Evolutionary conservation across 2,113 vertebrate species (phyloP), one percentile per base, ranked within the genome.

Genomic region (Syngnathus floridae): DNA sequence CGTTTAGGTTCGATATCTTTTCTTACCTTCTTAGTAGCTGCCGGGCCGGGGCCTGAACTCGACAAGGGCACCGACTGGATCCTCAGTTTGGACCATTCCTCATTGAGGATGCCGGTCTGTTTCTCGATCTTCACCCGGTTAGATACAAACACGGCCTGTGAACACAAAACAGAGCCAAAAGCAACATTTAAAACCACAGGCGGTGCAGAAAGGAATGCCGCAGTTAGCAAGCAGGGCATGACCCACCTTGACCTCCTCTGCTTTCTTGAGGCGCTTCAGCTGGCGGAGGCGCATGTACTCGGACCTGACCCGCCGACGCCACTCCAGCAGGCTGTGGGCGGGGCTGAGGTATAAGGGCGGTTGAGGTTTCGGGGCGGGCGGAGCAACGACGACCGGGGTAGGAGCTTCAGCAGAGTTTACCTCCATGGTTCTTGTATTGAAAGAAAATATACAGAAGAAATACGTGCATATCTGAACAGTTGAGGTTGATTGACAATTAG

Each of bases 261-360:
- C 94, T 91, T 43, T 95, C 88, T 90, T 95, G 91, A 86, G 95
- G 74, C 96, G 93, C 77, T 96, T 98, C 56, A 97, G 90, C 65
- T 98, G 97, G 72, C 94, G 92, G 8, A 99, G 94, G 1, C 95
- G 90, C 95, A 99, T 98, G 4, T 98, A 99, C 76, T 99, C 96
- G 0, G 95, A 96, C 77, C 96, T 97, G 71, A 98, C 96, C 78
- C 96, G 94, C 73, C 94, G 93, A 69, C 94, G 96, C 97, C 96
- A 99, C 66, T 96, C 95, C 21, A 93, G 90, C 62, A 90, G 78
- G 72, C 84, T 86, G 60, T 90, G 92, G 5, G 92, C 92, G 43
- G 73, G 68, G 65, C 90, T 89, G 0, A 89, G 89, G 0, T 89
- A 90, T 0, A 90, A 88, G 0, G 90, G 82, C 8, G 89, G 78